Percentiles rank a stretch among this genome's conserved stretches.
phyloP scores from a whole-genome alignment of 2,113 vertebrate genomes.

The Budorcas taxicolor region DNA sequence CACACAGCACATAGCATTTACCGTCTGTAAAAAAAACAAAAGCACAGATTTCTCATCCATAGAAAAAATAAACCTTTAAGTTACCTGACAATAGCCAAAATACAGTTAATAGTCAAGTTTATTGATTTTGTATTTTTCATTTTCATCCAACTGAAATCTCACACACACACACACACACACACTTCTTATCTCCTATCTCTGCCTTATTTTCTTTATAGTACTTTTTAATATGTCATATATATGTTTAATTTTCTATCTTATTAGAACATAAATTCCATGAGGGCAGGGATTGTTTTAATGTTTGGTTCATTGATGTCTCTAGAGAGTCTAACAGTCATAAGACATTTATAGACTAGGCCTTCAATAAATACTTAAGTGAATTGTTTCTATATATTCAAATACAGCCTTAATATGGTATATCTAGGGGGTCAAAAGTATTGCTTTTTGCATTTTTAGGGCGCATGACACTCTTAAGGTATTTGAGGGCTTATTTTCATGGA shows the following conservation, averaged over 20 bases:
- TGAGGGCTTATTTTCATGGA: neutral
- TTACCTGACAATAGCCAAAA: neutral
- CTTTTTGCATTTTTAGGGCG: neutral
- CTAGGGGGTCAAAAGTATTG: neutral
- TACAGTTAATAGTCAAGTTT: neutral
- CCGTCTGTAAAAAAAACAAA: neutral
- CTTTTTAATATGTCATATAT: neutral
- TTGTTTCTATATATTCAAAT: neutral
- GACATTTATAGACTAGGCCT: neutral
- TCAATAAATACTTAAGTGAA: neutral
- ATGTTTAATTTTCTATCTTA: neutral
- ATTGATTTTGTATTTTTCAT: neutral
- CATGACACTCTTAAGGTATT: neutral
- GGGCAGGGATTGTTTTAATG: neutral
- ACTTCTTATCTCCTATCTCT: neutral
- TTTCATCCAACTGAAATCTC: neutral
- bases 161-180: fast-evolving
- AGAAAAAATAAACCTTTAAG: neutral
- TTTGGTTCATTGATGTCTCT: neutral
- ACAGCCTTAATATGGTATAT: neutral
- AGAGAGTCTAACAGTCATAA: neutral
- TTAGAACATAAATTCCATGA: neutral
- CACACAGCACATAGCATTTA: neutral
- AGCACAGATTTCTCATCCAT: neutral
- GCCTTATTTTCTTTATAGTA: neutral